Evolutionary conservation across 2,888 invertebrate species (phyloP).

Genomic region (Beris chalybata): DNA sequence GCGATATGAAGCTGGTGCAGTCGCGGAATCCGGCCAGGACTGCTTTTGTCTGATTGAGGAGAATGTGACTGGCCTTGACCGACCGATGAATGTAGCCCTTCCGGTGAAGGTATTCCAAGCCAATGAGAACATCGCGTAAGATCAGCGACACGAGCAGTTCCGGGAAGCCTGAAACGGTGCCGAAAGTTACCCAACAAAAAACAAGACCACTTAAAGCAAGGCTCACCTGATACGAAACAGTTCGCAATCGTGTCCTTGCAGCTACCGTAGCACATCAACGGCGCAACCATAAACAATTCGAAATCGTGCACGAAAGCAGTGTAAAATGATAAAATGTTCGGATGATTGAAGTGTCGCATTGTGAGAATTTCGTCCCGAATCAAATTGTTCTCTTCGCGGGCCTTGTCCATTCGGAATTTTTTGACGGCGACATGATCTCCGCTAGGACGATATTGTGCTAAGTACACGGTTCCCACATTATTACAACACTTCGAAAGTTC

Average conservation of each 20-base stretch:
- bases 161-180: constrained; percentile 66
- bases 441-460: constrained; percentile 68
- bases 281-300: constrained; percentile 78
- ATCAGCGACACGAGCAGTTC: constrained; percentile 81
- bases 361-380: constrained; percentile 77
- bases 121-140: constrained; percentile 75
- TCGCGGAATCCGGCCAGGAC: constrained; percentile 79
- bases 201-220: background rate
- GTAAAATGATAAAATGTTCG: constrained; percentile 74
- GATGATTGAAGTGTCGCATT: constrained; percentile 76
- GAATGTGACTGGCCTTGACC: constrained; percentile 80
- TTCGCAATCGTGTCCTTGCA: constrained; percentile 76
- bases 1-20: constrained; percentile 71
- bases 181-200: constrained; percentile 13
- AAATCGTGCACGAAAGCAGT: constrained; percentile 77
- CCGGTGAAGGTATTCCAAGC: constrained; percentile 81
- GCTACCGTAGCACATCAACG: constrained; percentile 83
- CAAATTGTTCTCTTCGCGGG: constrained; percentile 61
- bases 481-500: constrained; percentile 71
- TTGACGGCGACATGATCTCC: constrained; percentile 73
- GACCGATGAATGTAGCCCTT: constrained; percentile 85
- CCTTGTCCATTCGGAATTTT: constrained; percentile 74
- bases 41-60: constrained; percentile 71
- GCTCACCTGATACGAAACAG: constrained; percentile 63
- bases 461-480: constrained; percentile 69